Evolutionary conservation across 2,888 invertebrate genomes (phyloP).

Genomic region (Thelaira solivaga): DNA sequence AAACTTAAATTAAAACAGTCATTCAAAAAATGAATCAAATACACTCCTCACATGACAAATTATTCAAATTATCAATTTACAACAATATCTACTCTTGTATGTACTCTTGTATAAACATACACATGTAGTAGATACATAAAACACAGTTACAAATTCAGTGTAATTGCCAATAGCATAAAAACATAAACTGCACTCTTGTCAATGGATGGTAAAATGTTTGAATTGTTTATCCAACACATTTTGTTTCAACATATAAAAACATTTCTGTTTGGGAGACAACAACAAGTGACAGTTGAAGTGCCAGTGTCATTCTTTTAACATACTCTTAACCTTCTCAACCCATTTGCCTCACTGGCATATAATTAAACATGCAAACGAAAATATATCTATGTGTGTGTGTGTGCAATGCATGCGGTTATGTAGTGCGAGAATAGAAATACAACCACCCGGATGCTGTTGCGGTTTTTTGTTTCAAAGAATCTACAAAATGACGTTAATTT

Average conservation of each 20-base stretch:
- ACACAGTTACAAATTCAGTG: not conserved
- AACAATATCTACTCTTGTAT: too few species aligned
- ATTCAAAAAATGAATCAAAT: slow-evolving; percentile 24
- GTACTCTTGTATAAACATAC: too few species aligned
- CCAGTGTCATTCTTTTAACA: slow-evolving; percentile 36
- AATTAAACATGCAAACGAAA: slow-evolving; percentile 15
- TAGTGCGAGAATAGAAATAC: too few species aligned
- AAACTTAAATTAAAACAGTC: slow-evolving; percentile 27
- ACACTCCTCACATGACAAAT: slow-evolving; percentile 28
- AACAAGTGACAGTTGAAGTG: slow-evolving; percentile 38
- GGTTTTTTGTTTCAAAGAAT: too few species aligned
- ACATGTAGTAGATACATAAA: too few species aligned
- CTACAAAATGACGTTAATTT: too few species aligned
- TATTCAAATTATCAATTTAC: slow-evolving; percentile 23
- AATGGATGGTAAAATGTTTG: slow-evolving; percentile 6
- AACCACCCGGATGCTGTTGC: too few species aligned
- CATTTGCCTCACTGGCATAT: not conserved
- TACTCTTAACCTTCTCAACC: not conserved
- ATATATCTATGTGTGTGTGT: slow-evolving; percentile 8
- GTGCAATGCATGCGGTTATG: not conserved
- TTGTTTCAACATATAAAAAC: not conserved
- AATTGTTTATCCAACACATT: slow-evolving; percentile 23
- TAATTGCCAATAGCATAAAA: slow-evolving; percentile 21
- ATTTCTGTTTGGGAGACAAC: slow-evolving; percentile 11
- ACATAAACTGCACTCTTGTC: not conserved